These are phyloP conservation scores for Coregonus suidteri DNA, from an alignment of 2,797 vertebrate species.

Conservation along the genomic window DNA sequence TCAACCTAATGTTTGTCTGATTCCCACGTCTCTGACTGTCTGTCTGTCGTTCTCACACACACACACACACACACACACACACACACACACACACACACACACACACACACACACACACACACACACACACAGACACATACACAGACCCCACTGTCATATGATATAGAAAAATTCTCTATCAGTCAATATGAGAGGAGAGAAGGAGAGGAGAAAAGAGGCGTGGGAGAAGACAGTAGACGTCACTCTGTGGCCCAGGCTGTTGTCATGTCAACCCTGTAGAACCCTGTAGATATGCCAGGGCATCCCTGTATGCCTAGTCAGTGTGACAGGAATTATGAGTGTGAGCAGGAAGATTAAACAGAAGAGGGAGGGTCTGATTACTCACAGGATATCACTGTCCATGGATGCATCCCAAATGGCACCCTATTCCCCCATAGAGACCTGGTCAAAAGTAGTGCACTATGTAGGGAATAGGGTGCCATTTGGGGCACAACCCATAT, in stretches of 20 bases:
- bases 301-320: not conserved
- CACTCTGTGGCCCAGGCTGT: not conserved
- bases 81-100: not conserved
- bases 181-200: too few species aligned
- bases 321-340: not conserved
- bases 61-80: conserved; percentile 4
- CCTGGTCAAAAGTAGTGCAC: too few species aligned
- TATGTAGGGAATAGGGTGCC: too few species aligned
- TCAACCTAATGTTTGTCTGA: too few species aligned
- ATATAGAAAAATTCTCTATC: not conserved
- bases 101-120: not conserved
- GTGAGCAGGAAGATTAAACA: not conserved
- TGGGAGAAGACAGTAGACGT: not conserved
- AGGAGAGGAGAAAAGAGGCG: too few species aligned
- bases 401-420: too few species aligned
- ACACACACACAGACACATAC: not conserved
- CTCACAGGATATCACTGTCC: conserved; percentile 29
- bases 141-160: not conserved
- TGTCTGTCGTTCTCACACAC: conserved; percentile 2
- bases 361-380: conserved; percentile 25
- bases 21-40: too few species aligned
- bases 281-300: too few species aligned
- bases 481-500: not conserved
- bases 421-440: too few species aligned
- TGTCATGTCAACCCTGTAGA: not conserved